Percentiles rank a stretch among this genome's conserved stretches.
Evolutionary conservation across 2,113 vertebrate genomes (phyloP).

Genomic region (Crotalus viridis): DNA sequence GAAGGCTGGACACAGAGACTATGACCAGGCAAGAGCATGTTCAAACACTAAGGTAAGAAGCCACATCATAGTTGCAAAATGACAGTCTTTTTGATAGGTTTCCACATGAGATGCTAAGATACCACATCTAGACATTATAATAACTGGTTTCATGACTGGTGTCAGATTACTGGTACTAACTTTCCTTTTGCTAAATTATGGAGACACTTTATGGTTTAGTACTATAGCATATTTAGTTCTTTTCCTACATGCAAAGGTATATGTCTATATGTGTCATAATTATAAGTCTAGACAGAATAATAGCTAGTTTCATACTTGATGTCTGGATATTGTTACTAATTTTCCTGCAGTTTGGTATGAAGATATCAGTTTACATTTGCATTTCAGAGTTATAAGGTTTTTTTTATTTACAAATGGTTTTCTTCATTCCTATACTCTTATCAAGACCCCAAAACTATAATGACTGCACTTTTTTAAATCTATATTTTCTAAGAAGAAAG

Average conservation of each 20-base stretch:
- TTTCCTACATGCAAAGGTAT: background rate
- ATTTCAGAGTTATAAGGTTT: background rate
- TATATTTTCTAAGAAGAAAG: background rate
- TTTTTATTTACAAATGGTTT: background rate
- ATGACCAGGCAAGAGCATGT: slow-evolving; percentile 83
- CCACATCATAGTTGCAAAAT: accelerated
- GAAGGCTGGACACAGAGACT: slow-evolving; percentile 78
- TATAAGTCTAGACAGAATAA: background rate
- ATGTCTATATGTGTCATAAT: background rate
- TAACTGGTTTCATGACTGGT: background rate
- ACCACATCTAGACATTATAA: background rate
- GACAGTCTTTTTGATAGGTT: background rate
- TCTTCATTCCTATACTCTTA: background rate
- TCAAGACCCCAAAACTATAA: background rate
- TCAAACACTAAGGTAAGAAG: slow-evolving; percentile 80
- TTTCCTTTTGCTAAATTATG: background rate
- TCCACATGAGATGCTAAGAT: background rate
- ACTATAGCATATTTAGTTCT: background rate
- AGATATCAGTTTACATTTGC: background rate
- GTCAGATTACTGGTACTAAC: background rate
- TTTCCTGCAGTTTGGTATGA: background rate
- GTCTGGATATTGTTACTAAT: background rate
- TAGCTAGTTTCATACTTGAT: background rate
- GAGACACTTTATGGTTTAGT: background rate
- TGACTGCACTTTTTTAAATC: background rate